Percentiles rank a stretch among this genome's conserved stretches.
Conservation (phyloP, 2,888 invertebrate genomes). For the Melikaiella ostensackeni region DNA sequence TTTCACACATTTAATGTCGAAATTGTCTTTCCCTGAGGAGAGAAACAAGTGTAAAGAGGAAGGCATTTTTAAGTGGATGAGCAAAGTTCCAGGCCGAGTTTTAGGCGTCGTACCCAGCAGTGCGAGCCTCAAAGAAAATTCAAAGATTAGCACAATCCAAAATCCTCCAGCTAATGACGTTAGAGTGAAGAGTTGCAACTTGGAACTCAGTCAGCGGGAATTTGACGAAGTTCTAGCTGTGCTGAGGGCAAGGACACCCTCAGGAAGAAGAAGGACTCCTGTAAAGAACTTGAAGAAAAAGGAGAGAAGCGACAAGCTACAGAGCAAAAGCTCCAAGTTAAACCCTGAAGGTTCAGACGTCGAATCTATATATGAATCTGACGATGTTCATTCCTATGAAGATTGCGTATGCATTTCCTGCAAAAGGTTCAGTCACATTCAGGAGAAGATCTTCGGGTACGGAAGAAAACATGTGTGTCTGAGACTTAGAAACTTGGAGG, state of each 20-base stretch:
- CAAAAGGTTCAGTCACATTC: not conserved
- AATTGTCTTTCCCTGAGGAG: constrained; percentile 67
- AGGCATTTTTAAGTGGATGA: constrained; percentile 70
- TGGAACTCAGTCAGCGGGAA: constrained; percentile 75
- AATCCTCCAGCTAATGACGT: constrained; percentile 57
- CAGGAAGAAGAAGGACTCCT: constrained; percentile 58
- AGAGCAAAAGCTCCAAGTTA: not conserved
- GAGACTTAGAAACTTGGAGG: not conserved
- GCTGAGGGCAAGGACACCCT: constrained; percentile 70
- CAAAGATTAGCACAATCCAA: constrained; percentile 50
- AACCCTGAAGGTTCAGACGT: not conserved
- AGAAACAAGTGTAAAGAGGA: constrained; percentile 63
- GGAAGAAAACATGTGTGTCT: not conserved
- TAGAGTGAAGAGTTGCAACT: constrained; percentile 72
- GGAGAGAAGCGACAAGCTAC: constrained; percentile 33
- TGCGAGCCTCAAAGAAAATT: constrained; percentile 54
- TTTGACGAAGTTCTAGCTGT: constrained; percentile 77
- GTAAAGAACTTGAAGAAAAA: constrained; percentile 52
- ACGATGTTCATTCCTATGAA: not conserved
- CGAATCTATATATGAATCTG: not conserved
- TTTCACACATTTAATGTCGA: constrained; percentile 64
- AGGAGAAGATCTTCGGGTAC: not conserved
- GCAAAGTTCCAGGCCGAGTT: constrained; percentile 67
- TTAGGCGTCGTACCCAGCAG: constrained; percentile 66
- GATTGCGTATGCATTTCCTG: not conserved